Conservation (phyloP, 2,888 invertebrate species). For the Leptothorax acervorum region DNA sequence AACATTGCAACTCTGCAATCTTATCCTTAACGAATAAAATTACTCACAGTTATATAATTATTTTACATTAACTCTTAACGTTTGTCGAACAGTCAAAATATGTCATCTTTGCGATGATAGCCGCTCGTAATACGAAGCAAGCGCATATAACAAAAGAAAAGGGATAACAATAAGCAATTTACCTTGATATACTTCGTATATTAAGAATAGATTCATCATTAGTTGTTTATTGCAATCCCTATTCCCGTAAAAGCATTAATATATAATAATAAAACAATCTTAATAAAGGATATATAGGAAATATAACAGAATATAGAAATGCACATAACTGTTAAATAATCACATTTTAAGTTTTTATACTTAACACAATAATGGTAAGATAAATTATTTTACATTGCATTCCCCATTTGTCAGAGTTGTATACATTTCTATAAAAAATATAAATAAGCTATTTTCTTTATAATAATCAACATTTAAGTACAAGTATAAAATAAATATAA, state of each 20-base stretch:
- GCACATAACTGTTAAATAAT: background rate
- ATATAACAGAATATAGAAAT: background rate
- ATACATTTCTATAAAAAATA: conserved; percentile 8
- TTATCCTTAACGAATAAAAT: background rate
- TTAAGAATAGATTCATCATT: background rate
- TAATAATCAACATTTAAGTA: conserved; percentile 28
- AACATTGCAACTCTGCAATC: background rate
- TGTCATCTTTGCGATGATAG: background rate
- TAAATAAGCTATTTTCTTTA: background rate
- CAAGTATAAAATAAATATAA: conserved; percentile 37
- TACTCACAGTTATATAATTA: background rate
- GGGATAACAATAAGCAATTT: background rate
- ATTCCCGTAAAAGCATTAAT: background rate
- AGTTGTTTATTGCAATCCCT: background rate
- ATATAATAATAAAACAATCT: conserved; percentile 1
- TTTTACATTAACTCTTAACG: background rate
- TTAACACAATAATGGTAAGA: background rate
- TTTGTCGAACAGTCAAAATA: background rate
- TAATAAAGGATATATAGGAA: background rate
- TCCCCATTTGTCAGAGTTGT: background rate
- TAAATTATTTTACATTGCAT: conserved; percentile 4
- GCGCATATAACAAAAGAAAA: background rate
- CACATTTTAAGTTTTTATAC: conserved; percentile 5
- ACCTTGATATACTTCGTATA: background rate
- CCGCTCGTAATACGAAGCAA: background rate